Base-by-base conservation (phyloP, 2,797 vertebrate genomes). In the Galaxias olidus region DNA sequence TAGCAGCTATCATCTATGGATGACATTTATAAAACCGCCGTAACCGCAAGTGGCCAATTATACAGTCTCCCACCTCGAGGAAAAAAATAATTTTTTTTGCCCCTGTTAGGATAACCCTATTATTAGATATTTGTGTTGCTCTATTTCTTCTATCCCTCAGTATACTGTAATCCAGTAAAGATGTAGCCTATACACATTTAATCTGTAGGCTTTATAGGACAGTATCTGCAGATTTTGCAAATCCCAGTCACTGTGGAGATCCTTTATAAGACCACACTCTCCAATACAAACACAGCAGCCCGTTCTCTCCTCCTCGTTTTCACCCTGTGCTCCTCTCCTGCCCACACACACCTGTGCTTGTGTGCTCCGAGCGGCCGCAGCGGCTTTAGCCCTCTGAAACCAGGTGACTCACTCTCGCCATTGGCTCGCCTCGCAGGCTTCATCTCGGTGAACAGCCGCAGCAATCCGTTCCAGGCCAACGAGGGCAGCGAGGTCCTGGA, bases 401-500 rank as follows among this genome's bases (percentile, higher is more conserved):
- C 30, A 30, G 30, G 30, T 30, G 30, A 17, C 52, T n/a, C 43
- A 10, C 47, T 18, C 42, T 78, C 73, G 69, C 61, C 53, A 15
- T 14, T 57, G 65, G 61, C 47, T 56, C 60, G 57, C 63, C 75
- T 77, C 8, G 19, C 86, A 94, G 92, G 93, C 64, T 95, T 95
- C 63, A 94, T 97, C 84, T 96, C 96, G 0, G 94, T 97, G 49
- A 96, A 98, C 82, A 93, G 95, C 87, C 93, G 94, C 75, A 95
- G 92, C 87, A 81, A 92, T 0, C 95, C 95, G 0, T 98, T 97
- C 82, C 84, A 94, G 47, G 93, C 95, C 52, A 94, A 95, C 0
- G 96, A 97, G 60, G 96, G 97, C 76, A 96, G 95, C 0, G 96
- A 98, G 90, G 88, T 96, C 76, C 88, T 98, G 43, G 96, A 96